Evolutionary conservation across 2,113 vertebrate species (phyloP).

Genomic region (Myiagra hebetior): DNA sequence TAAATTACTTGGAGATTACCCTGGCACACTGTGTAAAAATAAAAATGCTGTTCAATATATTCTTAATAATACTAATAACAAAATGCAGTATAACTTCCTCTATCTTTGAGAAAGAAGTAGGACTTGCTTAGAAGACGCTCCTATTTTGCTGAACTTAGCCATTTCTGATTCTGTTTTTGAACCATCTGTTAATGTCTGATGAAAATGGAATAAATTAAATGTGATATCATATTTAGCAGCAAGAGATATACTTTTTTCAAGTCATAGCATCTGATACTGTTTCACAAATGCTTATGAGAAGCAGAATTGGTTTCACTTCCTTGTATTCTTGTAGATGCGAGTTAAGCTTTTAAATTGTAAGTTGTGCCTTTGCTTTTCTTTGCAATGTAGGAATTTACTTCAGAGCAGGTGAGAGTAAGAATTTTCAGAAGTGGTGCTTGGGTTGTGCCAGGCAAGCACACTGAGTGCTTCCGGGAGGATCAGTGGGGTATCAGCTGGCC

Average conservation of each 20-base stretch:
- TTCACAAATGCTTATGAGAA: neutral
- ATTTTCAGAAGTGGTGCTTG: neutral
- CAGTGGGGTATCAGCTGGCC: neutral
- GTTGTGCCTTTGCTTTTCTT: neutral
- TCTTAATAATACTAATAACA: neutral
- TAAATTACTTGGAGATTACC: neutral
- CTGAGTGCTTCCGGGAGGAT: neutral
- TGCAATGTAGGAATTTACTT: neutral
- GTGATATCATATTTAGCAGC: neutral
- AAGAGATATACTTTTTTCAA: neutral
- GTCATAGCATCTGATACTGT: neutral
- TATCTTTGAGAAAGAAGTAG: neutral
- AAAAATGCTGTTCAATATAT: neutral
- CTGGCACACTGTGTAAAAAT: neutral
- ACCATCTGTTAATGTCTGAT: neutral
- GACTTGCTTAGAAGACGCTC: neutral
- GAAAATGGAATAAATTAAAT: neutral
- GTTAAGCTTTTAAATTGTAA: neutral
- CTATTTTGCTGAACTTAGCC: neutral
- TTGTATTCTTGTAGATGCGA: neutral
- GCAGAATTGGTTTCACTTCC: neutral
- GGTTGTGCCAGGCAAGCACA: neutral
- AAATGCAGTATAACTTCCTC: neutral
- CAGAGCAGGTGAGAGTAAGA: neutral
- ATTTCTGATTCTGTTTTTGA: neutral